phyloP scores from a whole-genome alignment of 2,113 vertebrate species.

The Planiliza haematocheilus region DNA sequence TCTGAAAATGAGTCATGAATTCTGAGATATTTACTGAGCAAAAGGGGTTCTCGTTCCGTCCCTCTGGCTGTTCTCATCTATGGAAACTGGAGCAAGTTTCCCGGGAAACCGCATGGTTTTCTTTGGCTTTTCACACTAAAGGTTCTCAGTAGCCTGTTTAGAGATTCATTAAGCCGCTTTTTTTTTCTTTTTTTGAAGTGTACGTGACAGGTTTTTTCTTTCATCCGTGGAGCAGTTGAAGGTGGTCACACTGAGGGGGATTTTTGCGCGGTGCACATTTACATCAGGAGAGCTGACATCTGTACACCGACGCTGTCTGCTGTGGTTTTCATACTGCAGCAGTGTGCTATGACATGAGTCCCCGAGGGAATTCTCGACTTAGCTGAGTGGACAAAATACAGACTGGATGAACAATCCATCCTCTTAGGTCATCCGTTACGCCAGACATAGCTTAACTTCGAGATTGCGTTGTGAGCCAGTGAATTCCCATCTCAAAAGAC shows the following conservation, averaged over 20 bases:
- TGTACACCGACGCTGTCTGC: constrained; percentile 36
- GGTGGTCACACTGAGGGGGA: background rate
- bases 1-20: constrained; percentile 70
- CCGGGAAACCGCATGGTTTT: constrained; percentile 40
- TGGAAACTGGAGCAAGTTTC: constrained; percentile 42
- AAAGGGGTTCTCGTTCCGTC: constrained; percentile 15
- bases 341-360: constrained; percentile 52
- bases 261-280: constrained; percentile 28
- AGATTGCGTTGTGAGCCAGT: constrained; percentile 24
- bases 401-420: constrained; percentile 32
- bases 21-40: constrained; percentile 33
- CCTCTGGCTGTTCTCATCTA: constrained; percentile 48
- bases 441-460: constrained; percentile 19
- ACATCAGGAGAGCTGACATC: constrained; percentile 32
- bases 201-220: constrained; percentile 28
- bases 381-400: constrained; percentile 67
- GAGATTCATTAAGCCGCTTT: constrained; percentile 40
- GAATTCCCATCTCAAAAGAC: constrained; percentile 18
- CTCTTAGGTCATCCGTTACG: constrained; percentile 23
- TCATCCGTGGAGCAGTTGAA: background rate
- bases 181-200: constrained; percentile 39
- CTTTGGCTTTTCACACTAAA: constrained; percentile 48
- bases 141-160: constrained; percentile 43
- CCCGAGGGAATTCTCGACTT: constrained; percentile 21
- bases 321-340: constrained; percentile 56